A percentile compares a stretch with the other conserved stretches of the same genome.
phyloP scores from a whole-genome alignment of 2,113 vertebrate genomes.

The Cololabis saira region DNA sequence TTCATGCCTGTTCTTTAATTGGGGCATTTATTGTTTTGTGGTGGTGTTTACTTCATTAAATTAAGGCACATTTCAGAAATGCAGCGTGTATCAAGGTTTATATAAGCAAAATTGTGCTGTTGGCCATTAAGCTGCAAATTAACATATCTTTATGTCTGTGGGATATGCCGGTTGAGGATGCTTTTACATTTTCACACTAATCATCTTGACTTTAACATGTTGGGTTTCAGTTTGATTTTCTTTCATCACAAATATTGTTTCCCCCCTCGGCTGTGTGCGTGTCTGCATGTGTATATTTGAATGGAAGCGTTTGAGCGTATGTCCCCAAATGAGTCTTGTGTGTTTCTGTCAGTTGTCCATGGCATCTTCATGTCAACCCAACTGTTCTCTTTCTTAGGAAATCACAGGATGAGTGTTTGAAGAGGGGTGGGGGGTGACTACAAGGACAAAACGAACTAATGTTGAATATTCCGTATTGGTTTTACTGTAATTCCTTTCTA shows the following conservation, averaged over 20 bases:
- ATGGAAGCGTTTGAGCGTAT: constrained; percentile 33
- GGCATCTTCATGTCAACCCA: constrained; percentile 59
- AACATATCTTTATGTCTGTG: constrained; percentile 80
- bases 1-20: constrained; percentile 83
- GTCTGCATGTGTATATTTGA: constrained; percentile 42
- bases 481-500: constrained; percentile 85
- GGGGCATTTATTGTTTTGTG: constrained; percentile 82
- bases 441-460: constrained; percentile 81
- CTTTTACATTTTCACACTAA: constrained; percentile 81
- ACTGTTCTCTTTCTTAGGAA: constrained; percentile 55
- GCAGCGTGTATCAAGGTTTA: constrained; percentile 80
- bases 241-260: constrained; percentile 81
- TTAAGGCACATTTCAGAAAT: constrained; percentile 76
- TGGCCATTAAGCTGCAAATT: constrained; percentile 80
- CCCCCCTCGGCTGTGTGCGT: constrained; percentile 68
- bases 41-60: constrained; percentile 80
- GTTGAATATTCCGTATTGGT: constrained; percentile 85
- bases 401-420: constrained; percentile 32
- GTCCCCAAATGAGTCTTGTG: constrained; percentile 27
- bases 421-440: constrained; percentile 46
- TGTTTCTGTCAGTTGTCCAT: constrained; percentile 53
- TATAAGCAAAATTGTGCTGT: constrained; percentile 78
- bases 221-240: constrained; percentile 82
- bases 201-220: constrained; percentile 83
- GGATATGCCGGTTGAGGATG: constrained; percentile 77